Evolutionary conservation across 2,113 vertebrate species (phyloP).

Genomic region (Sus scrofa): DNA sequence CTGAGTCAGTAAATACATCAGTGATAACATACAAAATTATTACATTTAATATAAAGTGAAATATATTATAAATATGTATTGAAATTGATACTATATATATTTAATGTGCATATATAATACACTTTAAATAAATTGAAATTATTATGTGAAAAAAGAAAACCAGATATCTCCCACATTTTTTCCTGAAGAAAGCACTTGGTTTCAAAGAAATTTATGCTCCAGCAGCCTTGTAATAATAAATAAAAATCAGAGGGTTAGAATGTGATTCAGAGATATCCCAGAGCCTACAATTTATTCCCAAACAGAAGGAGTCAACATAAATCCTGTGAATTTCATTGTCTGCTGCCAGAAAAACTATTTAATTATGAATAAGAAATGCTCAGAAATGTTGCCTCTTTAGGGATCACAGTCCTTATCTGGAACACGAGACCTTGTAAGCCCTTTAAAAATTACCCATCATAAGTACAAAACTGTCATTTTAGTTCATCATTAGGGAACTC

Average conservation of each 20-base stretch:
- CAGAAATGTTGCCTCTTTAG: conserved; percentile 73
- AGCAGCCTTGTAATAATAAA: conserved; percentile 73
- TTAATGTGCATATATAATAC: not conserved
- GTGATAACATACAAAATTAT: not conserved
- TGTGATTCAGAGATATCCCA: conserved; percentile 78
- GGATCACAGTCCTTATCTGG: conserved; percentile 49
- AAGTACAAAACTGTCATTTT: conserved; percentile 39
- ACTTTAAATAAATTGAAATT: conserved; percentile 39
- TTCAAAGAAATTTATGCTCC: conserved; percentile 69
- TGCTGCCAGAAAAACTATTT: conserved; percentile 79
- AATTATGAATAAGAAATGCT: conserved; percentile 84
- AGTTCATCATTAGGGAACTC: conserved; percentile 27
- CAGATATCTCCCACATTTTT: conserved; percentile 43
- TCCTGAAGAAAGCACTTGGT: conserved; percentile 44
- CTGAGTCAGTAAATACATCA: conserved; percentile 16
- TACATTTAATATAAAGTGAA: conserved; percentile 29
- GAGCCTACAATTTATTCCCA: conserved; percentile 79
- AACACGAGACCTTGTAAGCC: conserved; percentile 66
- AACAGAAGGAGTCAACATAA: conserved; percentile 80
- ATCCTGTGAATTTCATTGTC: conserved; percentile 82
- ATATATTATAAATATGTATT: not conserved
- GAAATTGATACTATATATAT: conserved; percentile 16
- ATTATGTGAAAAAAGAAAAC: not conserved
- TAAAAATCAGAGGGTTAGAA: conserved; percentile 72
- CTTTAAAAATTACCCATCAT: conserved; percentile 14